Percentiles rank a stretch among this genome's conserved stretches.
Conservation (phyloP, 2,888 invertebrate species). For the Pristionchus fissidentatus region DNA sequence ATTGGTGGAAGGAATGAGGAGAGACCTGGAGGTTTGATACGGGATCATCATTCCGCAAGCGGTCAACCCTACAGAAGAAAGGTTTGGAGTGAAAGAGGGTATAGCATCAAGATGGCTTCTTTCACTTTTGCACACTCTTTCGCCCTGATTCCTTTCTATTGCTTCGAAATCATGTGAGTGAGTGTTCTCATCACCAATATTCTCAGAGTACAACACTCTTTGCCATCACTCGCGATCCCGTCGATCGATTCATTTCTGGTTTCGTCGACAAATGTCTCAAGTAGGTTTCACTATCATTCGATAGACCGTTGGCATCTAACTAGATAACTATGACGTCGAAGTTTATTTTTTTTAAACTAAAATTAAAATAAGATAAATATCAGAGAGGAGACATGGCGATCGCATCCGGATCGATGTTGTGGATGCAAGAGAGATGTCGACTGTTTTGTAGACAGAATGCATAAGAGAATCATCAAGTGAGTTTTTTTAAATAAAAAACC, state of each 20-base stretch:
- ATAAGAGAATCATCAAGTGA: constrained; percentile 40
- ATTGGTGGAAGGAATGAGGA: background rate
- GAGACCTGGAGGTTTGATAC: too few species aligned
- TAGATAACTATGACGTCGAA: background rate
- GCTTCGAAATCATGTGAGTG: too few species aligned
- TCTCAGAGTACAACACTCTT: constrained; percentile 24
- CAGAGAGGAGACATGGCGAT: constrained; percentile 38
- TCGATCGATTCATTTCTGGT: constrained; percentile 53
- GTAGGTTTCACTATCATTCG: background rate
- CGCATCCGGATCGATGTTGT: constrained; percentile 39
- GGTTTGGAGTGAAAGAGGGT: too few species aligned
- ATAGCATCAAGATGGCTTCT: background rate
- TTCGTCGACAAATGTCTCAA: constrained; percentile 54
- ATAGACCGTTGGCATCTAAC: too few species aligned
- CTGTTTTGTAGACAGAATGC: constrained; percentile 50
- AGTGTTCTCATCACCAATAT: too few species aligned
- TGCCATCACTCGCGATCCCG: constrained; percentile 50
- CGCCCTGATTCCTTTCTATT: background rate
- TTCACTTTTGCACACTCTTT: background rate
- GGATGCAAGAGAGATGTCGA: constrained; percentile 48
- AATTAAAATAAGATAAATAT: background rate
- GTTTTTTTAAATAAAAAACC: background rate
- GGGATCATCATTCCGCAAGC: too few species aligned
- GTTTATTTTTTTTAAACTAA: background rate
- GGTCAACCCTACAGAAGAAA: too few species aligned